A percentile compares a stretch with the other conserved stretches of the same genome.
phyloP scores from a whole-genome alignment of 2,888 invertebrate genomes.

The Phaedon cochleariae region DNA sequence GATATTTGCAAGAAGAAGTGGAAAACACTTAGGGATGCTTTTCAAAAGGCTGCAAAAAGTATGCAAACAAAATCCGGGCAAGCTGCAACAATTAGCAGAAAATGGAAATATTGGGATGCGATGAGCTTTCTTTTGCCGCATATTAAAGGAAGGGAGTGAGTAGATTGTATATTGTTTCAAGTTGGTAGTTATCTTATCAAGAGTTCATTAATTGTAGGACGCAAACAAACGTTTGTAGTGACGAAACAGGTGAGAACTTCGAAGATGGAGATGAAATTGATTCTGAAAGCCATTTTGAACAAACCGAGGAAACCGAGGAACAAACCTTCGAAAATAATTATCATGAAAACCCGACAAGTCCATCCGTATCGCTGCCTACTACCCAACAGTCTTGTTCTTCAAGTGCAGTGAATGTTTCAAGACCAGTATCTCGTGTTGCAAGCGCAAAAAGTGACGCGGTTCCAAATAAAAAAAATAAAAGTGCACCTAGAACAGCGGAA shows the following conservation, averaged over 20 bases:
- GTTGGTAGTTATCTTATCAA: constrained; percentile 14
- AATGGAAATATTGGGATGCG: constrained; percentile 28
- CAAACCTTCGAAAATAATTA: constrained; percentile 15
- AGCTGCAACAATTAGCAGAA: constrained; percentile 23
- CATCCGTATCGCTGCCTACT: constrained; percentile 26
- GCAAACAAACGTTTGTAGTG: constrained; percentile 24
- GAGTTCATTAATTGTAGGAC: constrained; percentile 22
- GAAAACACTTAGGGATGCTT: constrained; percentile 17
- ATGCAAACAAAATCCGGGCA: constrained; percentile 25
- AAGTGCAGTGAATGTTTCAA: constrained; percentile 20
- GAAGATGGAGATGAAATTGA: constrained; percentile 23
- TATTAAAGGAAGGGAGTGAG: constrained; percentile 27
- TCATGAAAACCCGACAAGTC: constrained; percentile 18
- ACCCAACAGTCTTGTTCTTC: constrained; percentile 28
- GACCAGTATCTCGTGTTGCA: constrained; percentile 14
- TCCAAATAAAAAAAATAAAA: constrained; percentile 18
- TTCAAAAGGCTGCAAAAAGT: constrained; percentile 22
- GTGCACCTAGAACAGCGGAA: constrained; percentile 7
- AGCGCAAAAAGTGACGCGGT: constrained; percentile 19
- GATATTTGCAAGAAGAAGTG: constrained; percentile 21
- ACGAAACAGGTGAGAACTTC: constrained; percentile 19
- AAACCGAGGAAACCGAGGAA: constrained; percentile 22
- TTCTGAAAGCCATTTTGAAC: constrained; percentile 12
- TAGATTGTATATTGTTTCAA: constrained; percentile 15
- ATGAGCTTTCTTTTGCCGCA: constrained; percentile 29